phyloP scores from a whole-genome alignment of 2,113 vertebrate species.

The Halichoerus grypus region DNA sequence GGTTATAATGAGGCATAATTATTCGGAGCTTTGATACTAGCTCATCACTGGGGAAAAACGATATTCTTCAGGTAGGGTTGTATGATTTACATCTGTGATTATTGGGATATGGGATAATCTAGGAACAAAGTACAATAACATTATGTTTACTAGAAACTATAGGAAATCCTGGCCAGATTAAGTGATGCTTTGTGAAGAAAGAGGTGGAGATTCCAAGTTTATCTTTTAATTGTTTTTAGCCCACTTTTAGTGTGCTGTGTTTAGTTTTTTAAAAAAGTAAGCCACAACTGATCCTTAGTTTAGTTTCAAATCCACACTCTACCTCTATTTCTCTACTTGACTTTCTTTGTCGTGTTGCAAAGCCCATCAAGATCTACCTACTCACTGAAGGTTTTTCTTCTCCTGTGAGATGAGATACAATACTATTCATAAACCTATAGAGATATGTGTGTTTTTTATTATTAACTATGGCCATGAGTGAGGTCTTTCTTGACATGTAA shows the following conservation, averaged over 20 bases:
- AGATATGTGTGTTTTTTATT: conserved; percentile 29
- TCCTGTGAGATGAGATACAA: not conserved
- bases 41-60: conserved; percentile 4
- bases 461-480: not conserved
- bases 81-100: conserved; percentile 46
- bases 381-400: not conserved
- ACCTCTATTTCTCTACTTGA: not conserved
- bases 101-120: conserved; percentile 20
- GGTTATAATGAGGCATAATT: not conserved
- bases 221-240: not conserved
- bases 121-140: conserved; percentile 51
- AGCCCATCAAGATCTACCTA: not conserved
- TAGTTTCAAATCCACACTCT: conserved; percentile 13
- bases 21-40: conserved; percentile 4
- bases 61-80: not conserved
- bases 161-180: conserved; percentile 28
- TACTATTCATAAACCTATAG: not conserved
- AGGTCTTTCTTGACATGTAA: not conserved
- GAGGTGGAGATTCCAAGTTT: not conserved
- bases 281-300: not conserved
- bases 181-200: conserved; percentile 33
- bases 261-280: conserved; percentile 41
- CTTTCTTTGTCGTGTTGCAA: not conserved
- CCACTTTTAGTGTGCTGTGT: not conserved
- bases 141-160: conserved; percentile 21